Evolutionary conservation across 2,113 vertebrate genomes (phyloP).

Genomic region (Lasiurus cinereus): DNA sequence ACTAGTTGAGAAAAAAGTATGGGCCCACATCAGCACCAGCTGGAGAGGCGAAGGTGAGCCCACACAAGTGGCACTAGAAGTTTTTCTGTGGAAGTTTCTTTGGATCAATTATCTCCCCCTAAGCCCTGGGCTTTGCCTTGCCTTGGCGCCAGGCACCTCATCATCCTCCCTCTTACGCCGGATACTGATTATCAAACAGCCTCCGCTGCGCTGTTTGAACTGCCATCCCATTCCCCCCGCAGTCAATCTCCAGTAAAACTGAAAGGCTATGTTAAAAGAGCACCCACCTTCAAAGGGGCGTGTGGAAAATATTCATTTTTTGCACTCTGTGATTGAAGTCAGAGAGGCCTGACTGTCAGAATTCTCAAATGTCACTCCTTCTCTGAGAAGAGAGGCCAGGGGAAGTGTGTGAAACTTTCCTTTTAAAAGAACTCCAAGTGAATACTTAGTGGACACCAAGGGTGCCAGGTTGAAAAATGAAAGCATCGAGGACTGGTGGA

Average conservation of each 20-base stretch:
- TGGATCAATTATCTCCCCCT: slow-evolving; percentile 51
- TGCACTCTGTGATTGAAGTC: slow-evolving; percentile 82
- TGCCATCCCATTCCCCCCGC: slow-evolving; percentile 69
- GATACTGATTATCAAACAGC: slow-evolving; percentile 76
- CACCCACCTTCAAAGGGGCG: slow-evolving; percentile 80
- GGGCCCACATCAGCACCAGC: not conserved
- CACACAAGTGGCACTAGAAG: not conserved
- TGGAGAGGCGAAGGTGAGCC: not conserved
- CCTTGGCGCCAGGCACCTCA: not conserved
- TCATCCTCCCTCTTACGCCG: slow-evolving; percentile 64
- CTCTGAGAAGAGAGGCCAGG: slow-evolving; percentile 73
- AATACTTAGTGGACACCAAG: slow-evolving; percentile 76
- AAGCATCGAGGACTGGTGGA: slow-evolving; percentile 53
- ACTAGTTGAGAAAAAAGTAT: not conserved
- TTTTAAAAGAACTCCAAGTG: slow-evolving; percentile 82
- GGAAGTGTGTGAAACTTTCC: slow-evolving; percentile 81
- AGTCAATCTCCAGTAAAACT: slow-evolving; percentile 79
- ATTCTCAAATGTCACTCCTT: slow-evolving; percentile 83
- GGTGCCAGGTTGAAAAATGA: slow-evolving; percentile 79
- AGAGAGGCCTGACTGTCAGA: slow-evolving; percentile 81
- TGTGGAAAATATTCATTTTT: slow-evolving; percentile 85
- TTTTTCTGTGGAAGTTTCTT: slow-evolving; percentile 45
- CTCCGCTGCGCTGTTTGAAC: slow-evolving; percentile 75
- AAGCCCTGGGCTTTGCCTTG: not conserved
- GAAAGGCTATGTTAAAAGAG: slow-evolving; percentile 82